Evolutionary conservation across 2,113 vertebrate species (phyloP), one percentile per base, ranked within the genome.

Genomic region (Lontra canadensis): DNA sequence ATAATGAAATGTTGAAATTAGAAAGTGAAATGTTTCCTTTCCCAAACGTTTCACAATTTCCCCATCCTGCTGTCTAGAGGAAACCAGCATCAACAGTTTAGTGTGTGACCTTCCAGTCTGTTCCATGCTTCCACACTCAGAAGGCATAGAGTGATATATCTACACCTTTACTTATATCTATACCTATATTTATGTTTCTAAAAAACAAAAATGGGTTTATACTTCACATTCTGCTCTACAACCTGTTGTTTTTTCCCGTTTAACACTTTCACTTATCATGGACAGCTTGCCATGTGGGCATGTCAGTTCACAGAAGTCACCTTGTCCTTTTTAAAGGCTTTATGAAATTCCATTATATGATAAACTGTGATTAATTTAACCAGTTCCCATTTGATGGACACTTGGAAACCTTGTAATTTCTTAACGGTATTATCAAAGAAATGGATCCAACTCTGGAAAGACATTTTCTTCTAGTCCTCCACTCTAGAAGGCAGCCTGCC

Each of bases 341-440:
- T 52, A 82, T 82, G 79, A 94, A 94, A 89, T 79, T 86, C 39
- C 47, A 59, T 90, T 78, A 52, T 55, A 34, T 67, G 67, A 80
- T 55, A 82, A 55, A 55, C 34, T 44, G 44, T 63, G 42, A 79
- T 86, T 84, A 79, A 93, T 42, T 71, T 59, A 83, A 82, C 71
- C 49, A 57, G 21, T 95, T 95, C 29, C 29, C 73, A 73, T 76
- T 86, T 88, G 47, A 81, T 81, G 59, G 79, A 84, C 23, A 88
- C 20, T 94, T 71, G 36, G 80, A 90, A 91, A 55, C 34, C 31
- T 81, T 93, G 76, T 29, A 12, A 78, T 86, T 94, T 92, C 74
- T 83, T 78, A 21, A 67, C 55, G 57, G 78, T 80, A 76, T 36
- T 92, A 55, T 34, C 79, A 71, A 90, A 61, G 57, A 84, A 96